Base-by-base conservation (phyloP, 37 sponge, comb jelly and placozoan genomes). In the Dysidea cf. avara region DNA sequence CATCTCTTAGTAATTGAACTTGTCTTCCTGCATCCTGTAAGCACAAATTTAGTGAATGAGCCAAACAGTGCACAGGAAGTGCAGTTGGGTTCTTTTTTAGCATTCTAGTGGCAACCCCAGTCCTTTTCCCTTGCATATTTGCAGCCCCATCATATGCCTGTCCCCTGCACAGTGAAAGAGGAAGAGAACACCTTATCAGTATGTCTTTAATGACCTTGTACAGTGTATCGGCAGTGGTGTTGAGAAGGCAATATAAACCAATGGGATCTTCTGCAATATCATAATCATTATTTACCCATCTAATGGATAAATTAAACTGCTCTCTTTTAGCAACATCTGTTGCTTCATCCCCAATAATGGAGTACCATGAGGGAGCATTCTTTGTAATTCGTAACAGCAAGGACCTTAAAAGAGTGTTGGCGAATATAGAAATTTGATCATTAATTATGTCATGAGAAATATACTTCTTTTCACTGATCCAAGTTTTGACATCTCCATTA, bases 11-110 rank as follows among this genome's bases (percentile, higher is more conserved):
- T 55, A 46, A 17, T 21, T 29, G 31, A n/a, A 55, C 66, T 34
- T 79, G 49, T 48, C 71, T 78, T 36, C 79, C 79, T 48, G 56
- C 73, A 71, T 69, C 79, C 54, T 85, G 86, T 49, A 78, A 69
- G 73, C 86, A 77, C 24, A 85, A 67, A 48, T 85, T 78, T 1
- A 77, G 32, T 46, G 51, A 70, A 63, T 85, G 86, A 11, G 74
- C 79, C 31, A 85, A 66, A 59, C 79, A 78, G 47, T 85, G 79
- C 56, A 85, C 79, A 54, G 69, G 78, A 22, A 85, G 53, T 22
- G 86, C 86, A 53, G 79, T 61, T 32, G 86, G 68, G 31, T 46
- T 66, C 12, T 77, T 72, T 28, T 71, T 49, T 78, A 61, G 46
- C 17, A 84, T 33, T 21, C 34, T 9, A 61, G 71, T 56, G n/a